A percentile compares a stretch with the other conserved stretches of the same genome.
Evolutionary conservation across 2,113 vertebrate species (phyloP).

Genomic region (Anseranas semipalmata): DNA sequence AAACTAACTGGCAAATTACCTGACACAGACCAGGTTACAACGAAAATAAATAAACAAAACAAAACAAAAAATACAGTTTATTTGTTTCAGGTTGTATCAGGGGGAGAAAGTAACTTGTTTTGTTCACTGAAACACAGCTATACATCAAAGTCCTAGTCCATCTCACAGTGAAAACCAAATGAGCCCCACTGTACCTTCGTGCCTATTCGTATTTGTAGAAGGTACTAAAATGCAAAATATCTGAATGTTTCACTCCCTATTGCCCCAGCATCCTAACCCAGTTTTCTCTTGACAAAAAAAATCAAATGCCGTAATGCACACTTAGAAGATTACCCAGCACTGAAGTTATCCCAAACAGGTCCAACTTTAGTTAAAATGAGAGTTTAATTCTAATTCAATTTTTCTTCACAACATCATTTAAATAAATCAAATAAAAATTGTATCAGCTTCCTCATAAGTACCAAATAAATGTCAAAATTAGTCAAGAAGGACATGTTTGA

Average conservation of each 20-base stretch:
- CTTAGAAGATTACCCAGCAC: not conserved
- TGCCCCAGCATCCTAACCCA: not conserved
- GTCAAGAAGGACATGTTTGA: not conserved
- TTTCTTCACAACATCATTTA: not conserved
- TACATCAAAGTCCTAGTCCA: not conserved
- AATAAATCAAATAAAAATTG: not conserved
- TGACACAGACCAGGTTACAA: slow-evolving; percentile 36
- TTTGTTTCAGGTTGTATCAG: not conserved
- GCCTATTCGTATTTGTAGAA: not conserved
- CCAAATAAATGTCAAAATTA: not conserved
- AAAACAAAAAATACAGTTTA: not conserved
- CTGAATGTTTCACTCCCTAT: not conserved
- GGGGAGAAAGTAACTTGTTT: not conserved
- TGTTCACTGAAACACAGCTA: not conserved
- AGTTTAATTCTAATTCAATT: not conserved
- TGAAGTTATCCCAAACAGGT: not conserved
- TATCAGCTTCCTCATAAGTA: not conserved
- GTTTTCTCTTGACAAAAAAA: not conserved
- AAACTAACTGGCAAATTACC: slow-evolving; percentile 69
- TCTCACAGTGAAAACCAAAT: not conserved
- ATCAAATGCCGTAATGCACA: not conserved
- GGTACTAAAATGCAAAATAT: not conserved
- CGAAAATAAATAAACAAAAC: not conserved
- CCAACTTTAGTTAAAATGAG: not conserved
- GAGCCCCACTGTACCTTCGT: not conserved